These are phyloP conservation scores for Hypsibius dujardini DNA, from an alignment of 1,140 invertebrate species.

Conservation along the genomic window DNA sequence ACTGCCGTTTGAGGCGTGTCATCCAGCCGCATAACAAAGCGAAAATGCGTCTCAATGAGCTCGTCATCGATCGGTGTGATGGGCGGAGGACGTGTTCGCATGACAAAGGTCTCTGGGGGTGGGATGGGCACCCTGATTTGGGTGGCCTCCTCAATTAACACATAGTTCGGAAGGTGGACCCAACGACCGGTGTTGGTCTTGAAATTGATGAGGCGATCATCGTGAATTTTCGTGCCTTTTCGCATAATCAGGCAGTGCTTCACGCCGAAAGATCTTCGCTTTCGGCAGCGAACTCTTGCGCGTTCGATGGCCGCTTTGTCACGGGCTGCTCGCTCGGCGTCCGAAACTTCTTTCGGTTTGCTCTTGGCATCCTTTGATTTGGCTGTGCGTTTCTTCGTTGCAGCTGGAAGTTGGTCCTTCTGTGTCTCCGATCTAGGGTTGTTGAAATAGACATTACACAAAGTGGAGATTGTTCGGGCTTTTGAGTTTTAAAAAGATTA, in stretches of 20 bases:
- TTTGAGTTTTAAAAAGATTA: too few relatives aligned
- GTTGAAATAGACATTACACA: too few relatives aligned
- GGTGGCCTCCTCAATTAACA: too few relatives aligned
- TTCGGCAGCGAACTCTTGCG: background rate
- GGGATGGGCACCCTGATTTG: too few relatives aligned
- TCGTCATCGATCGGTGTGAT: too few relatives aligned
- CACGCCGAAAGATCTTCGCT: background rate
- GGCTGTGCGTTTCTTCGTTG: background rate
- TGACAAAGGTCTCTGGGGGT: too few relatives aligned
- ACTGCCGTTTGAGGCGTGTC: too few relatives aligned
- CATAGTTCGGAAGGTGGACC: too few relatives aligned
- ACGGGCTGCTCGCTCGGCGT: background rate
- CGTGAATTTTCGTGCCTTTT: background rate
- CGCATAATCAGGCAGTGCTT: conserved; percentile 4
- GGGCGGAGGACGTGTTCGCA: too few relatives aligned
- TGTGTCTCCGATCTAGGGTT: background rate
- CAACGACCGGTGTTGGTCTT: background rate
- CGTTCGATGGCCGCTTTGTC: conserved; percentile 3
- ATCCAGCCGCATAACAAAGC: too few relatives aligned
- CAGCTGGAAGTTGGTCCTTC: background rate
- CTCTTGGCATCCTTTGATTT: background rate
- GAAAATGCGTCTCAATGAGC: too few relatives aligned
- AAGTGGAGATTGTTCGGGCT: too few relatives aligned
- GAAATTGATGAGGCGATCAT: background rate
- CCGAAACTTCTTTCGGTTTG: background rate